Evolutionary conservation across 2,888 invertebrate species (phyloP).

Genomic region (Myopa tessellatipennis): DNA sequence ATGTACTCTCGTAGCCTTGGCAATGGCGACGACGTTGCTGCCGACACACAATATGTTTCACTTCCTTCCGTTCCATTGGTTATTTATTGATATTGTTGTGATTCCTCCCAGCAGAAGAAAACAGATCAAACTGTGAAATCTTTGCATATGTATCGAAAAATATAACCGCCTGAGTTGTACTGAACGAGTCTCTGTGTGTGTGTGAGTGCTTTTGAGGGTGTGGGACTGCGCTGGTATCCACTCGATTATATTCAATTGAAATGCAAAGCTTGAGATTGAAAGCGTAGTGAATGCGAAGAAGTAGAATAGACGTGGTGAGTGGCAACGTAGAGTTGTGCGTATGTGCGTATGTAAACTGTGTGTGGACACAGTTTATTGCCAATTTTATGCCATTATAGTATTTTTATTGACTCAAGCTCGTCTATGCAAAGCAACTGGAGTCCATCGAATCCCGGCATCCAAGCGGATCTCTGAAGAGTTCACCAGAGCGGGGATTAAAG

Average conservation of each 20-base stretch:
- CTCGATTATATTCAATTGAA: constrained; percentile 27
- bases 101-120: not conserved
- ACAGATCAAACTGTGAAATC: not conserved
- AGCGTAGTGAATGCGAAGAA: constrained; percentile 11
- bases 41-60: constrained; percentile 28
- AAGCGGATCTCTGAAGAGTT: not conserved
- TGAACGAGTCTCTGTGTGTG: not conserved
- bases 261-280: constrained; percentile 22
- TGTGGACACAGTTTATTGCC: constrained; percentile 14
- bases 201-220: not conserved
- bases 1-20: constrained; percentile 2
- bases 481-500: not conserved
- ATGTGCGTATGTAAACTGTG: no score
- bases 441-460: not conserved
- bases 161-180: not conserved
- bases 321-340: not conserved
- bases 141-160: constrained; percentile 1
- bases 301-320: not conserved
- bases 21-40: constrained; percentile 21
- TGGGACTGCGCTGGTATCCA: not conserved
- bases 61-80: constrained; percentile 33
- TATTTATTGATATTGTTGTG: constrained; percentile 35
- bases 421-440: not conserved
- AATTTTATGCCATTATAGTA: constrained; percentile 31
- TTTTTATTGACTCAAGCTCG: constrained; percentile 31